These are phyloP conservation scores for Agrypnus murinus DNA, from an alignment of 2,888 invertebrate species.

Conservation along the genomic window DNA sequence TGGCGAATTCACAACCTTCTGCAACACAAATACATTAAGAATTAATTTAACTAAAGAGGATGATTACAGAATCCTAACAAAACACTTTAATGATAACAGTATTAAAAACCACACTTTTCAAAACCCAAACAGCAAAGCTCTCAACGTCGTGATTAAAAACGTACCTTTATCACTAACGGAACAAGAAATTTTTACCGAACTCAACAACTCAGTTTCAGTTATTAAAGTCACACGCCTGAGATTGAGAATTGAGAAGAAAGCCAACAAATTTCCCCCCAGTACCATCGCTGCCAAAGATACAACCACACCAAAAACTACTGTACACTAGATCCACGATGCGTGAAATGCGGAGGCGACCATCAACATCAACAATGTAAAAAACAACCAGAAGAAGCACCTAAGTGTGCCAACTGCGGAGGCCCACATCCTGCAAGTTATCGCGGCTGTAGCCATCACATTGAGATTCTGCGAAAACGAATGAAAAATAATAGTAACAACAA, in stretches of 20 bases:
- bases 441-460: not conserved
- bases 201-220: not conserved
- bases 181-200: slow-evolving; percentile 1
- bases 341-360: not conserved
- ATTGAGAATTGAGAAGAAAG: slow-evolving; percentile 14
- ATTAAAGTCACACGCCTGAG: slow-evolving; percentile 7
- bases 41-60: slow-evolving; percentile 19
- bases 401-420: not conserved
- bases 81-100: slow-evolving; percentile 9
- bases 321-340: slow-evolving; percentile 13
- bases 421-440: not conserved
- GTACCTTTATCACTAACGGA: slow-evolving; percentile 6
- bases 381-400: slow-evolving; percentile 2
- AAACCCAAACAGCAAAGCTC: slow-evolving; percentile 9
- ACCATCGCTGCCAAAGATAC: slow-evolving; percentile 5
- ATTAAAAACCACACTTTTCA: slow-evolving; percentile 23
- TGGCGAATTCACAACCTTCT: slow-evolving; percentile 9
- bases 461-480: slow-evolving; percentile 9
- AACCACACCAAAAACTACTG: slow-evolving; percentile 23
- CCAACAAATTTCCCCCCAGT: slow-evolving; percentile 1
- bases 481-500: not conserved
- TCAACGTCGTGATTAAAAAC: slow-evolving; percentile 16
- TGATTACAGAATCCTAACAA: slow-evolving; percentile 13
- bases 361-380: not conserved
- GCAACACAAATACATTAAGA: slow-evolving; percentile 18